phyloP scores from a whole-genome alignment of 37 sponge, comb jelly and placozoan species.

The Halichondria panicea region DNA sequence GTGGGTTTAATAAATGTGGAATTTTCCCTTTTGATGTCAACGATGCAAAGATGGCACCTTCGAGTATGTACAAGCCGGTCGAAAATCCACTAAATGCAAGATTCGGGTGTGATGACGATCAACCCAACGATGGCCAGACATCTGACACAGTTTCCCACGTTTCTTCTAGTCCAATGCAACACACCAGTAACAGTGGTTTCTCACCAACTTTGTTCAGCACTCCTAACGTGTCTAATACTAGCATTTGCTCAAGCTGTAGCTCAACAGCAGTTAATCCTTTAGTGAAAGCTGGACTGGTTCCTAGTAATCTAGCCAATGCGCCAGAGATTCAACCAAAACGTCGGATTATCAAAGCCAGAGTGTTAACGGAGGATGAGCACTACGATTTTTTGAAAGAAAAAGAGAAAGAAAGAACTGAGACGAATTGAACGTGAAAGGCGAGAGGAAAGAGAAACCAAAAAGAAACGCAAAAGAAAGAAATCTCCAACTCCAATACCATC shows the following conservation, averaged over 20 bases:
- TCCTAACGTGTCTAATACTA: neutral
- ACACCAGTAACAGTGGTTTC: no score
- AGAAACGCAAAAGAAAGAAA: neutral
- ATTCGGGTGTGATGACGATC: no score
- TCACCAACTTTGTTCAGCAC: neutral
- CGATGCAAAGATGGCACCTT: neutral
- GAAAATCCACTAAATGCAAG: no score
- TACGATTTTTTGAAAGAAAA: no score
- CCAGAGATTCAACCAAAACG: neutral
- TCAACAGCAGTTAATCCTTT: neutral
- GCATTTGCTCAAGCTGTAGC: no score
- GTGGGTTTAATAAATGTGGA: neutral
- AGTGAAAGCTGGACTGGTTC: neutral
- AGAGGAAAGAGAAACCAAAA: neutral
- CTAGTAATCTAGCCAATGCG: neutral
- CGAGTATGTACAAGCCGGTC: no score
- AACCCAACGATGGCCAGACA: no score
- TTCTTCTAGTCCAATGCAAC: no score
- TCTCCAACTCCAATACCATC: neutral
- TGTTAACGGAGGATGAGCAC: slow-evolving; percentile 1
- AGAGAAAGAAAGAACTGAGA: no score
- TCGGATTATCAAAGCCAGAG: neutral
- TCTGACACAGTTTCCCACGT: no score
- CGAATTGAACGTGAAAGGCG: no score
- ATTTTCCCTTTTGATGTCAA: neutral